Conservation (phyloP, 2,797 vertebrate species). For the Rhabdomys pumilio region DNA sequence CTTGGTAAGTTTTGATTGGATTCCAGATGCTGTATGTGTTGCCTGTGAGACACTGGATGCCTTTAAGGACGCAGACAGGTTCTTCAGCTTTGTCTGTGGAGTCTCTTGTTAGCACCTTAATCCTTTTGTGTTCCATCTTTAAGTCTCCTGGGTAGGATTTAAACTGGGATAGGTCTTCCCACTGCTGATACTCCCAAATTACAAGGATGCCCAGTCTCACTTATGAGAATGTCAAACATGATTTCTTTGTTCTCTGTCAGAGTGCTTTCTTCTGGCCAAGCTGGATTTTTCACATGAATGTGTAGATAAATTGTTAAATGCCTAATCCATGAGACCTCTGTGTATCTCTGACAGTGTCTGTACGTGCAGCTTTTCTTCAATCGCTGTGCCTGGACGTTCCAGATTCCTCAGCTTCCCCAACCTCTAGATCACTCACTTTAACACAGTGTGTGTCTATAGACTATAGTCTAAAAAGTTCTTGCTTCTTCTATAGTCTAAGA, state of each 20-base stretch:
- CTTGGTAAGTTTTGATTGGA: neutral
- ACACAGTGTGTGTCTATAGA: neutral
- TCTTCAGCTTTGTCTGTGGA: neutral
- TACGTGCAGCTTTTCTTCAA: neutral
- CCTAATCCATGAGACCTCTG: neutral
- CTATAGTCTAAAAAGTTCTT: neutral
- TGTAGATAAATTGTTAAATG: neutral
- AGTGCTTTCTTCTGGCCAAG: neutral
- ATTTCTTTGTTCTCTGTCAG: neutral
- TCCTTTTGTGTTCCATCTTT: neutral
- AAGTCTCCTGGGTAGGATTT: neutral
- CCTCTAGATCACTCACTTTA: neutral
- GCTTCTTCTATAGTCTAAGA: neutral
- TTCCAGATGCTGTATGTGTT: neutral
- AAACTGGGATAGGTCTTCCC: neutral
- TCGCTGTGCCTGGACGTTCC: neutral
- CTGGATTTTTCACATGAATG: neutral
- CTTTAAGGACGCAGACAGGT: constrained; percentile 6
- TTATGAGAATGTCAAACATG: neutral
- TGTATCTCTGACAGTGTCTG: neutral
- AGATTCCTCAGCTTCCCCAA: neutral
- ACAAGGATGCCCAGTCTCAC: neutral
- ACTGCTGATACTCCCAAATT: neutral
- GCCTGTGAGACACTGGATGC: neutral
- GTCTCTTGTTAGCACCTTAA: neutral